Evolutionary conservation across 1,140 invertebrate genomes (phyloP).

Genomic region (Radopholus similis): DNA sequence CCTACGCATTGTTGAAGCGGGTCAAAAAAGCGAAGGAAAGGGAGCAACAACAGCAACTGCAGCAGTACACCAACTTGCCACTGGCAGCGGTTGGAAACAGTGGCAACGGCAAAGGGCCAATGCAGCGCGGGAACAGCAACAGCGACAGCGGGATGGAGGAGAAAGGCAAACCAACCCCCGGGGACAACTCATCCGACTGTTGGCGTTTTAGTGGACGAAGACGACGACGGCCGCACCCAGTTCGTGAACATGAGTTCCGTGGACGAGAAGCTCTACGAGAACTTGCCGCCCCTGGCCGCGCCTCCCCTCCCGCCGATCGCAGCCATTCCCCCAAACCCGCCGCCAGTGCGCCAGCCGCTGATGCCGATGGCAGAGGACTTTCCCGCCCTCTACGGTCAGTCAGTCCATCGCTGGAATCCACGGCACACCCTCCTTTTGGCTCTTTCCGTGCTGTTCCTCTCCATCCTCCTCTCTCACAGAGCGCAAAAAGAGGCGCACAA

Average conservation of each 20-base stretch:
- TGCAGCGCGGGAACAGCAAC: not conserved
- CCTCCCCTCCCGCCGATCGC: not conserved
- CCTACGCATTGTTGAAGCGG: not conserved
- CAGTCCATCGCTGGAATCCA: not conserved
- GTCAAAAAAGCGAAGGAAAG: not conserved
- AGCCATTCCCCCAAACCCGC: not conserved
- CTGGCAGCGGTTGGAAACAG: not conserved
- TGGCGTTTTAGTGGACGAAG: not conserved
- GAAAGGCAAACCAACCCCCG: not conserved
- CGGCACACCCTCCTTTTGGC: not conserved
- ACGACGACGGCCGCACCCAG: constrained; percentile 3
- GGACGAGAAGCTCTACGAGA: constrained; percentile 20
- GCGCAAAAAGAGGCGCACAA: too few species aligned
- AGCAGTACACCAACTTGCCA: not conserved
- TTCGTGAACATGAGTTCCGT: constrained; percentile 11
- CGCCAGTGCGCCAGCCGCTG: not conserved
- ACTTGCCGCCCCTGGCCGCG: not conserved
- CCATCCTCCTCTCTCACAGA: not conserved
- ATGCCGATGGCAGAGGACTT: not conserved
- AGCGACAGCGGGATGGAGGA: constrained; percentile 3
- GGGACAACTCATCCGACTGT: not conserved
- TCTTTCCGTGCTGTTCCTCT: not conserved
- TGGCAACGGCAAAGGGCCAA: not conserved
- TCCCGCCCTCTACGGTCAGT: not conserved
- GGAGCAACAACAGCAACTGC: not conserved